Evolutionary conservation across 2,888 invertebrate species (phyloP).

Genomic region (Therioaphis trifolii): DNA sequence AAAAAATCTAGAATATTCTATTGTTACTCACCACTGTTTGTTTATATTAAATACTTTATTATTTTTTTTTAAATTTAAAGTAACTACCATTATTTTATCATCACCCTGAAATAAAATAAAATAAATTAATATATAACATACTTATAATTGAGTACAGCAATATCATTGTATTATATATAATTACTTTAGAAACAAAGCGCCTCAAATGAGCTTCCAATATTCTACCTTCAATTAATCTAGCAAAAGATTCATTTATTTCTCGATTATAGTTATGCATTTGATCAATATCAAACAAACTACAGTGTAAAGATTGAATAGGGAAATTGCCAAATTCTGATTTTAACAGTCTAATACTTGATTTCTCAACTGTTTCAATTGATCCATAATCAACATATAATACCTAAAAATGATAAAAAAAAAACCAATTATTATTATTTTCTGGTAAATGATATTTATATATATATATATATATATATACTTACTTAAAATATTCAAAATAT

Average conservation of each 20-base stretch:
- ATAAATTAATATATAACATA: too few relatives aligned
- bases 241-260: constrained; percentile 31
- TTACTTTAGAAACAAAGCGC: not conserved
- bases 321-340: not conserved
- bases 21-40: not conserved
- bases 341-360: constrained; percentile 31
- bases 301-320: constrained; percentile 1
- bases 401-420: not conserved
- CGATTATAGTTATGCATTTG: not conserved
- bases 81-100: not conserved
- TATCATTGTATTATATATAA: not conserved
- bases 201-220: not conserved
- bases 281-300: not conserved
- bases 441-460: too few relatives aligned
- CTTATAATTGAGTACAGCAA: not conserved
- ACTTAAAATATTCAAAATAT: too few relatives aligned
- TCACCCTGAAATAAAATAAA: not conserved
- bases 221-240: not conserved
- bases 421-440: not conserved
- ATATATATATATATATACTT: too few relatives aligned
- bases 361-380: constrained; percentile 14
- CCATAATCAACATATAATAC: constrained; percentile 50
- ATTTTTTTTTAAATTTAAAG: not conserved
- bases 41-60: not conserved
- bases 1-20: too few relatives aligned